Evolutionary conservation across 2,797 vertebrate genomes (phyloP), one percentile per base, ranked within the genome.

Genomic region (Onychomys leucogaster): DNA sequence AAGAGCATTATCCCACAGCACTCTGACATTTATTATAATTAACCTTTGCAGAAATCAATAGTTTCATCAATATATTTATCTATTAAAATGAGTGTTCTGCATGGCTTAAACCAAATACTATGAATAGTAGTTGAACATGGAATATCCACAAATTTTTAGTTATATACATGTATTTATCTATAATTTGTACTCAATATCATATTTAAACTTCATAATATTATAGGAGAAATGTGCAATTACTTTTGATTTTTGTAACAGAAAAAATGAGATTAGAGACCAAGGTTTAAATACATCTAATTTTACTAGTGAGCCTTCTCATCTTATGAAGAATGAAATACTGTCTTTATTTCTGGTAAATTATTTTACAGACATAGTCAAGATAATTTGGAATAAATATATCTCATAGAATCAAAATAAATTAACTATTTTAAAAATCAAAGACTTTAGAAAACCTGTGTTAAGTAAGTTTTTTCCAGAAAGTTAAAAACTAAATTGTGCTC

Each of bases 351-450:
- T 65, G 23, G 37, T 25, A 71, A 93, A n/a, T 55, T 83, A 59
- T 65, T 86, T 0, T n/a, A 81, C 52, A 55, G 29, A 9, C 8
- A 52, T n/a, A 46, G 78, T 73, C 78, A 65, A 82, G 6, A 71
- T 89, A 78, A 73, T n/a, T 93, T 96, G 59, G 73, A 5, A 41
- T 89, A 81, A 23, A 32, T 63, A 65, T 41, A 73, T 14, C n/a
- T 91, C 65, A 92, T 25, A 29, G 25, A 75, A 96, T 88, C 67
- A 84, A 96, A 94, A 63, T 34, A 37, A 78, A 52, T 34, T 78
- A 52, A 49, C 52, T 16, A 89, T 78, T 83, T 69, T 89, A 29
- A 89, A 57, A 75, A 89, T 46, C 71, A 91, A 6, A 69, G 19
- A 21, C 11, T 84, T 67, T 49, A 87, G 34, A 8, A 90, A 85